Evolutionary conservation across 2,797 vertebrate genomes (phyloP).

Genomic region (Myripristis murdjan): DNA sequence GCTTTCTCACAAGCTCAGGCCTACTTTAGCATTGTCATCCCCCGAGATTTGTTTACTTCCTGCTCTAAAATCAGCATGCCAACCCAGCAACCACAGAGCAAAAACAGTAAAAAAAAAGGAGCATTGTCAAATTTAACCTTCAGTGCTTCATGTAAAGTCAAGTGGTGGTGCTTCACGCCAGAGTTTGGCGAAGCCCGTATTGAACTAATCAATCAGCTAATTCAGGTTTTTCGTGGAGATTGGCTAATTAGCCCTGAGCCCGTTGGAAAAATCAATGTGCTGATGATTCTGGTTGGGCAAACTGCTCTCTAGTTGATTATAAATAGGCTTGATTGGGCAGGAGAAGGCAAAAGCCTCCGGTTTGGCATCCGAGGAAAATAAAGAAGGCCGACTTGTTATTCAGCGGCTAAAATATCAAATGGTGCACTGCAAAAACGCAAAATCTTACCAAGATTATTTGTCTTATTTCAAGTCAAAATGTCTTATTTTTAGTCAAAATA

Average conservation of each 20-base stretch:
- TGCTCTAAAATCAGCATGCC: slow-evolving; percentile 6
- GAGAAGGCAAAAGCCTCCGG: slow-evolving; percentile 17
- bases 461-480: too few species aligned
- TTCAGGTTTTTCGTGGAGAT: slow-evolving; percentile 70
- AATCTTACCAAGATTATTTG: too few species aligned
- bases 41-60: not conserved
- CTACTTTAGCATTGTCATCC: slow-evolving; percentile 10
- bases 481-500: too few species aligned
- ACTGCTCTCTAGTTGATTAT: slow-evolving; percentile 75
- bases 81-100: slow-evolving; percentile 12
- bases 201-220: slow-evolving; percentile 74
- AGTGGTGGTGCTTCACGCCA: slow-evolving; percentile 44
- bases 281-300: slow-evolving; percentile 78
- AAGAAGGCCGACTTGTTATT: slow-evolving; percentile 18
- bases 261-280: slow-evolving; percentile 63
- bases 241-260: slow-evolving; percentile 76
- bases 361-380: slow-evolving; percentile 18
- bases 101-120: not conserved
- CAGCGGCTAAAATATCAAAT: slow-evolving; percentile 20
- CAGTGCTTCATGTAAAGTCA: slow-evolving; percentile 52
- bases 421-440: too few species aligned
- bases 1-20: slow-evolving; percentile 41
- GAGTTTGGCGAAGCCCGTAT: slow-evolving; percentile 41
- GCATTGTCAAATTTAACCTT: slow-evolving; percentile 29
- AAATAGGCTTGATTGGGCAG: slow-evolving; percentile 73